These are phyloP conservation scores for Eudemis profundana DNA, from an alignment of 2,888 invertebrate genomes.

Conservation along the genomic window DNA sequence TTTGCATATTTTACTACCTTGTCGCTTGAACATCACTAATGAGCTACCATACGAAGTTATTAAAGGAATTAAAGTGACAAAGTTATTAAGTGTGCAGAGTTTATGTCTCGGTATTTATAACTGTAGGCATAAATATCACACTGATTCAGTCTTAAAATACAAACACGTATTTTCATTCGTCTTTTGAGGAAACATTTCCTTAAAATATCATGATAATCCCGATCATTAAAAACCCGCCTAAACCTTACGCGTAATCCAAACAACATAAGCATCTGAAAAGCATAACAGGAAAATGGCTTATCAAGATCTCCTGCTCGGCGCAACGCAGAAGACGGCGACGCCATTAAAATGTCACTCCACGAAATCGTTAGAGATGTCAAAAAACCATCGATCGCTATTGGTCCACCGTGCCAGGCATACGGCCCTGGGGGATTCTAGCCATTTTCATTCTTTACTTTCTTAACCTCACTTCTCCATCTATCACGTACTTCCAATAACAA, in stretches of 20 bases:
- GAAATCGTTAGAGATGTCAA: constrained; percentile 34
- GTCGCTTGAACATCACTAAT: neutral
- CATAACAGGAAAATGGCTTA: constrained; percentile 48
- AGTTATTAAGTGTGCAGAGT: neutral
- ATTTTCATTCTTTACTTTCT: neutral
- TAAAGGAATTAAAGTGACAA: neutral
- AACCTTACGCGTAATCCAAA: constrained; percentile 38
- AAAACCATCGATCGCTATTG: constrained; percentile 28
- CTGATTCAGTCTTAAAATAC: no score
- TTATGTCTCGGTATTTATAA: neutral
- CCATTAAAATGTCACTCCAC: constrained; percentile 45
- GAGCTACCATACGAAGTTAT: neutral
- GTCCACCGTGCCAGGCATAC: constrained; percentile 3
- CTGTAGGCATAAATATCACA: no score
- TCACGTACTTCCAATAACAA: neutral
- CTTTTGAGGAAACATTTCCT: neutral
- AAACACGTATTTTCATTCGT: neutral
- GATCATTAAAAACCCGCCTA: constrained; percentile 28
- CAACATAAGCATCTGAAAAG: constrained; percentile 41
- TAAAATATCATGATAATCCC: constrained; percentile 15
- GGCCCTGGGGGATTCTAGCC: constrained; percentile 9
- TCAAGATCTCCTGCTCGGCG: constrained; percentile 43
- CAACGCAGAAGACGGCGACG: constrained; percentile 32
- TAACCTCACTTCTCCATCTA: neutral
- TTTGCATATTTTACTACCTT: neutral